Conservation (phyloP, 2,888 invertebrate genomes). For the Himalopsyche anomala region DNA sequence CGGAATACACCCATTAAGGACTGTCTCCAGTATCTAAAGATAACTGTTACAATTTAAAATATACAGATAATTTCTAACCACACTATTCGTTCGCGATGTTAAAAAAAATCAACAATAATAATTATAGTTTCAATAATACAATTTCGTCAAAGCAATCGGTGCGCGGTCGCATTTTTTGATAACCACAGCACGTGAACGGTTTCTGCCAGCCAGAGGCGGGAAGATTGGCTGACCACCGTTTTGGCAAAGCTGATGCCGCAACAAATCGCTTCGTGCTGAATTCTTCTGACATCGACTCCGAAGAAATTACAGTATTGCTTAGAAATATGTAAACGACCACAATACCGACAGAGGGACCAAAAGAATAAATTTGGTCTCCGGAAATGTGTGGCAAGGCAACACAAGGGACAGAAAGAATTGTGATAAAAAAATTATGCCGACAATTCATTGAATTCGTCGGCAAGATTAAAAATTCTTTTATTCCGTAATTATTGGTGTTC, state of each 20-base stretch:
- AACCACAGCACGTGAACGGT: slow-evolving; percentile 20
- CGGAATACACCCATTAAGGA: too few species aligned
- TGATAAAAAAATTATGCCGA: too few species aligned
- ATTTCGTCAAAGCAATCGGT: background rate
- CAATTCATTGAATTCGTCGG: too few species aligned
- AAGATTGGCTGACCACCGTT: background rate
- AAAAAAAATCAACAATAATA: background rate
- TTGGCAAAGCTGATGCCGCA: background rate
- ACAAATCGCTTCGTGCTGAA: background rate
- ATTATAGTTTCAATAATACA: background rate
- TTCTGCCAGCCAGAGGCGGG: background rate
- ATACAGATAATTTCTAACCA: background rate
- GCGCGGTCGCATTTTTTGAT: background rate
- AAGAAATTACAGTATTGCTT: background rate
- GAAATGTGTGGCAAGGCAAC: too few species aligned
- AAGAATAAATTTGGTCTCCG: background rate
- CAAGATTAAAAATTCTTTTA: too few species aligned
- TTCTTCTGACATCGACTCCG: background rate
- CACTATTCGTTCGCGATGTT: background rate
- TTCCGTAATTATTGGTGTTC: too few species aligned
- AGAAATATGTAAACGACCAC: background rate
- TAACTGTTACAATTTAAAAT: too few species aligned
- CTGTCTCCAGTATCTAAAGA: too few species aligned
- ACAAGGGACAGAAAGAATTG: too few species aligned
- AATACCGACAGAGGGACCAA: background rate